Base-by-base conservation (phyloP, 2,113 vertebrate genomes). In the Thomomys bottae region DNA sequence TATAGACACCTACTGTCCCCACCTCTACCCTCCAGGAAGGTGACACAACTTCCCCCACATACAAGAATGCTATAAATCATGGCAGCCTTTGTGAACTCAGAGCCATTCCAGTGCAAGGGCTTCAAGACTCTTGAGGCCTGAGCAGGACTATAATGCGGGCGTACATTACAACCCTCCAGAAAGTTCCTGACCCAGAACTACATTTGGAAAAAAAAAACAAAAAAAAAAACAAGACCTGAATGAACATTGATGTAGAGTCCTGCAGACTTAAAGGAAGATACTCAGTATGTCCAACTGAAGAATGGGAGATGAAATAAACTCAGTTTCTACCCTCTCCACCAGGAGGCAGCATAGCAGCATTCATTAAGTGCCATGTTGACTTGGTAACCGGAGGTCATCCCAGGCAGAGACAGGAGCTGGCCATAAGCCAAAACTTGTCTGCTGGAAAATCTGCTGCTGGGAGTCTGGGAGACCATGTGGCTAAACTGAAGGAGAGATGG, bases 321-420 rank as follows among this genome's bases (percentile, higher is more conserved):
- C 80, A 5, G 87, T 66, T 91, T 49, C 90, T 94, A 90, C 94
- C 96, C 94, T 96, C 26, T 87, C 96, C 96, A 92, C 94, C 84
- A 97, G 96, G 89, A 96, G 96, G 91, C 96, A 94, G 93, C 91
- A 87, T 8, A 76, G 81, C 87, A 82, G 78, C 96, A 77, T 54
- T 71, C 94, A 90, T 84, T 18, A 17, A 54, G 70, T 30, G 70
- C 90, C 94, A 87, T 57, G 94, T 93, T 93, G 94, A 93, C 93
- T 95, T 95, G 96, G 96, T 87, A 96, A 96, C 95, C 94, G 49
- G 91, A 91, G 95, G 96, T 95, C 96, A 94, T 66, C 92, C 49
- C 92, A 90, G 88, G 87, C 90, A 6, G 80, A 93, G 92, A 95
- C 64, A 63, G 34, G 8, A 28, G 40, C 40, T 97, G 96, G 96